Base-by-base conservation (phyloP, 2,797 vertebrate genomes). In the Pseudomugil tenellus region DNA sequence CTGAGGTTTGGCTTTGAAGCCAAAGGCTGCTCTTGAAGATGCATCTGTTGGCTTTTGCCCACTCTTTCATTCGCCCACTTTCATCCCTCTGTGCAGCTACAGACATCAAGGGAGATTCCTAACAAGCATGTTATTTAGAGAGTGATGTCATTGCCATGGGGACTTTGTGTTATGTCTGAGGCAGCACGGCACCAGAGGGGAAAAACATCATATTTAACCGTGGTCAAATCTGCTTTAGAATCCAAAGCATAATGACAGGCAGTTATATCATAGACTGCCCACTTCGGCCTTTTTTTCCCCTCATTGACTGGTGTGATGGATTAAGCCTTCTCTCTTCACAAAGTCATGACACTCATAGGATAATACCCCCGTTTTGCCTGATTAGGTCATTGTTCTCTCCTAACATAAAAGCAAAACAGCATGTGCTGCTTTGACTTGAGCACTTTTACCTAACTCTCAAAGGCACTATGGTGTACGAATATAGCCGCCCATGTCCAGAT, bases 71-170 rank as follows among this genome's bases (percentile, higher is more conserved):
- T 90, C 73, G 34, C 67, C 49, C 48, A 43, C 87, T 90, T 92
- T 91, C 80, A 92, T 90, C 85, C 86, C 77, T 58, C 77, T 74
- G 74, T 64, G 65, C 74, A 81, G 67, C 68, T 49, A 53, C 78
- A 79, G 81, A 92, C 86, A 89, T 93, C 84, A 92, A 92, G 87
- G 85, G 77, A 91, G 89, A 92, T 91, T 90, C 86, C 85, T 84
- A 87, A 89, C 80, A 91, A 92, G 89, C 85, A 80, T 91, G 85
- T 88, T 86, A 91, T 93, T 93, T 92, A 78, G 85, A 80, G 77
- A 69, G 70, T 90, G 87, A 91, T 89, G 91, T 90, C 88, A 91
- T 87, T 74, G 78, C 76, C 77, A 56, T 67, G 75, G 80, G 70
- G 89, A 90, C 70, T 76, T 67, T 84, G 83, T 91, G 88, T 92